A percentile compares a stretch with the other conserved stretches of the same genome.
Evolutionary conservation across 2,113 vertebrate genomes (phyloP).

Genomic region (Cyprinodon tularosa): DNA sequence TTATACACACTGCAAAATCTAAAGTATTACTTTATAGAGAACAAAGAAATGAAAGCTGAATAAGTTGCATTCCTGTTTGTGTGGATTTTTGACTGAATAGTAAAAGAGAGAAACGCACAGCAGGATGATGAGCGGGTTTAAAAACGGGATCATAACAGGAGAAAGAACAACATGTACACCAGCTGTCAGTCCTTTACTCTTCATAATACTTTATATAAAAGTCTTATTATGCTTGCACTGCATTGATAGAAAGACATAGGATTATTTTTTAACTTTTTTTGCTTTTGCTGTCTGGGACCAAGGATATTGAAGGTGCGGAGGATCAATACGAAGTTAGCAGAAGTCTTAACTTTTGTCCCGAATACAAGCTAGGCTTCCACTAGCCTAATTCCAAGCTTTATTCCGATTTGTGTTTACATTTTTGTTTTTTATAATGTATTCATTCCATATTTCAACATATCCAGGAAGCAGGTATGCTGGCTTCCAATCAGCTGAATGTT

Average conservation of each 20-base stretch:
- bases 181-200: constrained; percentile 13
- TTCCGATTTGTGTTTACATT: constrained; percentile 62
- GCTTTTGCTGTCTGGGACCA: constrained; percentile 41
- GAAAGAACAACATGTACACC: constrained; percentile 11
- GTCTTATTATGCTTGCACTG: constrained; percentile 27
- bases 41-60: constrained; percentile 28
- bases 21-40: constrained; percentile 1
- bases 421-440: constrained; percentile 33
- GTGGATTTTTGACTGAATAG: constrained; percentile 22
- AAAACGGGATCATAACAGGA: constrained; percentile 34
- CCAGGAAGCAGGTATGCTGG: constrained; percentile 3
- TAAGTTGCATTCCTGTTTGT: constrained; percentile 13
- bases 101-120: constrained; percentile 22
- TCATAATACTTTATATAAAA: constrained; percentile 29
- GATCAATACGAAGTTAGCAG: constrained; percentile 13
- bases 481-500: constrained; percentile 44
- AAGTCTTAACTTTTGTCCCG: constrained; percentile 51
- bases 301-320: constrained; percentile 10
- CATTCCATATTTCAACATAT: constrained; percentile 30
- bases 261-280: constrained; percentile 8
- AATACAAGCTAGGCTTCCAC: constrained; percentile 12
- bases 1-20: constrained; percentile 2
- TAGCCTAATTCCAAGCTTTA: constrained; percentile 15
- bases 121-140: constrained; percentile 14
- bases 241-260: constrained; percentile 9